Percentiles rank a stretch among this genome's conserved stretches.
phyloP scores from a whole-genome alignment of 2,888 invertebrate genomes.

The Zaprionus obscuricornis region DNA sequence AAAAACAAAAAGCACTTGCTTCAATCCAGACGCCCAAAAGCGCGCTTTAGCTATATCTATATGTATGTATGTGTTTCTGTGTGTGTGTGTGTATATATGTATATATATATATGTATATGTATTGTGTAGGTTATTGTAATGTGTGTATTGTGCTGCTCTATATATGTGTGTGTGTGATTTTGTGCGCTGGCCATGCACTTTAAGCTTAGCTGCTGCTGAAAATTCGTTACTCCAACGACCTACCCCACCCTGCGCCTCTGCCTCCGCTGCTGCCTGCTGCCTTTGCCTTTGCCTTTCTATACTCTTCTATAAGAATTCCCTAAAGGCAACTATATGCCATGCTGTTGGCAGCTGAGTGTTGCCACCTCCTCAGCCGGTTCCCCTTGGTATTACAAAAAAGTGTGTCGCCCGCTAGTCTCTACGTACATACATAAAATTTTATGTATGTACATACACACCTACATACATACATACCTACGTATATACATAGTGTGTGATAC shows the following conservation, averaged over 20 bases:
- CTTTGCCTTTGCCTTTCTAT: not conserved
- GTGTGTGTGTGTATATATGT: not conserved
- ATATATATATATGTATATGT: slow-evolving; percentile 5
- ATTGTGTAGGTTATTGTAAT: too few species aligned
- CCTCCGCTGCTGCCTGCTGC: not conserved
- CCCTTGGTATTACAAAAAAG: slow-evolving; percentile 42
- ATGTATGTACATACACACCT: too few species aligned
- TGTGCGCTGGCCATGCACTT: slow-evolving; percentile 50
- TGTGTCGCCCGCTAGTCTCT: slow-evolving; percentile 46
- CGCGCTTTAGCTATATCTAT: slow-evolving; percentile 30
- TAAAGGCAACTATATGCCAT: slow-evolving; percentile 42
- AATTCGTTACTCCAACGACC: slow-evolving; percentile 36
- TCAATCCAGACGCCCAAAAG: slow-evolving; percentile 35
- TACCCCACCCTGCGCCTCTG: not conserved
- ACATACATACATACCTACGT: slow-evolving; percentile 6
- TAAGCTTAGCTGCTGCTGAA: slow-evolving; percentile 47
- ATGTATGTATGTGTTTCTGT: slow-evolving; percentile 7
- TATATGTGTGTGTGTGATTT: slow-evolving; percentile 11
- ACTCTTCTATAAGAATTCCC: too few species aligned
- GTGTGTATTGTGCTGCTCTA: slow-evolving; percentile 3
- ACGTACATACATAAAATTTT: too few species aligned
- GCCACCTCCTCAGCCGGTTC: slow-evolving; percentile 6
- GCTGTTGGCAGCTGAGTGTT: slow-evolving; percentile 20
- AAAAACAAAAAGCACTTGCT: slow-evolving; percentile 55
- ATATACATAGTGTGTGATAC: too few species aligned